Conservation (phyloP, 2,113 vertebrate genomes). For the Rynchops niger region DNA sequence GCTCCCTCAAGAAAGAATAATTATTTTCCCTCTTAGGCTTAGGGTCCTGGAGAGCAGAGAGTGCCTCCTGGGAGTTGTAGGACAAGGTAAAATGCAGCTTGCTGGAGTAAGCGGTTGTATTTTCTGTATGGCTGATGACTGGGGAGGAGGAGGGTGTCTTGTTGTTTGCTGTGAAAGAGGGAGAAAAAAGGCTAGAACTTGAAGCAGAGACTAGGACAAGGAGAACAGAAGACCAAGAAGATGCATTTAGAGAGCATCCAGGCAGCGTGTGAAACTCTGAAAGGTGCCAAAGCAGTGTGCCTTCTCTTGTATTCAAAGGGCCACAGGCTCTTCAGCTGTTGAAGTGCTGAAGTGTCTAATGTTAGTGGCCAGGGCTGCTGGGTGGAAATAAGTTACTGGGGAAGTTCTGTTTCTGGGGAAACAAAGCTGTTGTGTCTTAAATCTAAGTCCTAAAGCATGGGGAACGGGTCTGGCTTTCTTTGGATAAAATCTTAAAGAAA, state of each 20-base stretch:
- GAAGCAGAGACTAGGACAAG: neutral
- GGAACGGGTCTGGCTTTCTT: neutral
- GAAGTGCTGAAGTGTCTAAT: neutral
- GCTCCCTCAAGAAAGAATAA: neutral
- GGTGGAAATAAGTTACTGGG: neutral
- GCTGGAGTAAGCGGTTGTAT: neutral
- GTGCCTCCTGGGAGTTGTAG: neutral
- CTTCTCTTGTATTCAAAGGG: neutral
- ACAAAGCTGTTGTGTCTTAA: neutral
- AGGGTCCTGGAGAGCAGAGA: neutral
- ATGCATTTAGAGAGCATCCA: neutral
- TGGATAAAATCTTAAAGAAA: slow-evolving; percentile 8
- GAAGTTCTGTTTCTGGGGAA: slow-evolving; percentile 27
- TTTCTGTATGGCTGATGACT: neutral
- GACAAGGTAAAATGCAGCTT: neutral
- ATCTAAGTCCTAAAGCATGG: neutral
- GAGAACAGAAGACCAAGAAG: neutral
- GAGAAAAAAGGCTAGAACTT: neutral
- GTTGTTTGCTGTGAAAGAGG: neutral
- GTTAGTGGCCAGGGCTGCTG: neutral
- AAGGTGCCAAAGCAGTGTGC: neutral
- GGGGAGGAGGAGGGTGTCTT: neutral
- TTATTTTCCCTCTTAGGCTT: neutral
- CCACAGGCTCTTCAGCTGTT: neutral
- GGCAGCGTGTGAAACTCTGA: neutral